Conservation (phyloP, 2,113 vertebrate species). For the Pelecanus crispus region DNA sequence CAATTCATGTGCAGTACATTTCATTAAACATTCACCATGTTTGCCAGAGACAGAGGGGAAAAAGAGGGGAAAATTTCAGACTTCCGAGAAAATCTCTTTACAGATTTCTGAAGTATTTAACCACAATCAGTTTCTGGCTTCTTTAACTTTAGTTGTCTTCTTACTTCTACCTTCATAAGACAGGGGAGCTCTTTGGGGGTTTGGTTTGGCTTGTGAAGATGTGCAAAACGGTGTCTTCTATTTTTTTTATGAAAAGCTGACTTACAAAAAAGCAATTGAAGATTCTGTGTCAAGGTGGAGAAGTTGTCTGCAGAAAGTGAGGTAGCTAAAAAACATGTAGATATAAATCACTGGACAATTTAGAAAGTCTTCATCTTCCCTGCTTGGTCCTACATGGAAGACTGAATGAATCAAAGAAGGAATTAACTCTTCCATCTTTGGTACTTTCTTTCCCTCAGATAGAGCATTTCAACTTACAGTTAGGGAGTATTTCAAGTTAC, state of each 20-base stretch:
- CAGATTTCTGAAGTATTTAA: background rate
- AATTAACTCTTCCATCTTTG: background rate
- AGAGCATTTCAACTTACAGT: background rate
- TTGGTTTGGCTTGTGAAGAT: background rate
- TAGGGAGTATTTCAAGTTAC: background rate
- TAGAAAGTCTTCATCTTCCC: background rate
- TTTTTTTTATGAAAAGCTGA: background rate
- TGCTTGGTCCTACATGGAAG: background rate
- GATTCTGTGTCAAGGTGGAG: background rate
- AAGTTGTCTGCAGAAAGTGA: background rate
- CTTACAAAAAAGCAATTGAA: background rate
- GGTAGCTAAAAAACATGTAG: background rate
- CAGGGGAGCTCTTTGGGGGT: accelerated
- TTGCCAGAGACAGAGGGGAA: background rate
- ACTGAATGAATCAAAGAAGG: background rate
- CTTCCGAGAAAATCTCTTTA: background rate
- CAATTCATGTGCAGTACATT: background rate
- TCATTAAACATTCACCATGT: background rate
- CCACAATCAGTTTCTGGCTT: background rate
- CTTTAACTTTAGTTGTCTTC: background rate
- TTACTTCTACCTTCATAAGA: background rate
- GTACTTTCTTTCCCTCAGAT: background rate
- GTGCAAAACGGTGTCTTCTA: background rate
- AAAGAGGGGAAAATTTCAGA: background rate
- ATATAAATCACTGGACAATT: background rate